These are phyloP conservation scores for Sebastes minor DNA, from an alignment of 2,797 vertebrate genomes.

Conservation along the genomic window DNA sequence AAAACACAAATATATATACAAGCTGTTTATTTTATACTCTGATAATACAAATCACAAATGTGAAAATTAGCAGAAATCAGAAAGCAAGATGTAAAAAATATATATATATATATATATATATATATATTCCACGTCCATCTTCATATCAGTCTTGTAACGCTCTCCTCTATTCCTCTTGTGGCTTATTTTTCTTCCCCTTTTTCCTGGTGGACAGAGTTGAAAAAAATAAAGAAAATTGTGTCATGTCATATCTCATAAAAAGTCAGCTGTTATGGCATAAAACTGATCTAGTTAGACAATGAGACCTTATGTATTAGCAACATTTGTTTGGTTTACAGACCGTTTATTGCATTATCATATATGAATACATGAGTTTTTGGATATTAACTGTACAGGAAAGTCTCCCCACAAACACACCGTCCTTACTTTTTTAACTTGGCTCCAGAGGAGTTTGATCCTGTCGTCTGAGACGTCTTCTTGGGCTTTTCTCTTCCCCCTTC, in stretches of 20 bases:
- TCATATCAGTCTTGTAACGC: not conserved
- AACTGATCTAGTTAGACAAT: not conserved
- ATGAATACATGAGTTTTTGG: not conserved
- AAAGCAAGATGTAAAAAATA: not conserved
- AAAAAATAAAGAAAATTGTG: not conserved
- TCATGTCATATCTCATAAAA: not conserved
- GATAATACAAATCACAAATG: constrained; percentile 39
- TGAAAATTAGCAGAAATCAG: not conserved
- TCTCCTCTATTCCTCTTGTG: constrained; percentile 7
- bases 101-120: not conserved
- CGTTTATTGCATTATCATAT: not conserved
- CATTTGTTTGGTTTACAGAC: not conserved
- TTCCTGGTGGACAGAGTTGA: constrained; percentile 39
- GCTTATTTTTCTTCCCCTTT: constrained; percentile 43
- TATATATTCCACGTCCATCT: not conserved
- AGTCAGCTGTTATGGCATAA: not conserved
- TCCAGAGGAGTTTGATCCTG: constrained; percentile 26
- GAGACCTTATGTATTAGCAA: not conserved
- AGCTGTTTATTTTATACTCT: constrained; percentile 53
- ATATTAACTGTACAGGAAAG: not conserved
- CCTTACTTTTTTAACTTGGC: constrained; percentile 69
- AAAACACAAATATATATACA: not conserved
- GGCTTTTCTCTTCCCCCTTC: constrained; percentile 11
- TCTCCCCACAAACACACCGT: not conserved
- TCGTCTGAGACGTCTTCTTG: constrained; percentile 6